Percentiles rank a stretch among this genome's conserved stretches.
These are phyloP conservation scores for Sitta europaea DNA, from an alignment of 2,113 vertebrate species.

Conservation along the genomic window DNA sequence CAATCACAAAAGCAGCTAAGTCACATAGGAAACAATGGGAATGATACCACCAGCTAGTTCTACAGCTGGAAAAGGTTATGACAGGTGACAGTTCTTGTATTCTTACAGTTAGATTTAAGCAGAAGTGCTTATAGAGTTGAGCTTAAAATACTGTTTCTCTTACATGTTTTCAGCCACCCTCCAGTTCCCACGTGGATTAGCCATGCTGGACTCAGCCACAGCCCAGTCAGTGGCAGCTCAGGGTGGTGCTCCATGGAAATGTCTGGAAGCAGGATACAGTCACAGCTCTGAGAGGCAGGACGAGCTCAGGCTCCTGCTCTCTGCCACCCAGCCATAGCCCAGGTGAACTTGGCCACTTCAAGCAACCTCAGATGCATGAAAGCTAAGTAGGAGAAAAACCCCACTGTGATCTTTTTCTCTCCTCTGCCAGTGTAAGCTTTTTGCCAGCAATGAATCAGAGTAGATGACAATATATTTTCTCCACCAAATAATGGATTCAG, in stretches of 20 bases:
- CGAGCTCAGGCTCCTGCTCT: fast-evolving
- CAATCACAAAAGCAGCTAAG: not conserved
- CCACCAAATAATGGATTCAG: not conserved
- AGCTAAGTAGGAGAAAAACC: not conserved
- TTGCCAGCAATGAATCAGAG: not conserved
- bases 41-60: not conserved
- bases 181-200: not conserved
- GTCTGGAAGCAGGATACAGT: not conserved
- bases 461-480: not conserved
- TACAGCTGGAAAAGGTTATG: not conserved
- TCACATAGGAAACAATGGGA: not conserved
- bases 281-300: not conserved
- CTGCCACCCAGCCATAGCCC: not conserved
- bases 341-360: not conserved
- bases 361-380: not conserved
- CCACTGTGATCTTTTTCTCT: not conserved
- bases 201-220: not conserved
- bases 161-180: not conserved
- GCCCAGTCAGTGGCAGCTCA: not conserved
- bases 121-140: not conserved
- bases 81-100: not conserved
- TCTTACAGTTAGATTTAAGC: not conserved
- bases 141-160: not conserved
- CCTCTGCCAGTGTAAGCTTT: not conserved
- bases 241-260: not conserved